A percentile compares a stretch with the other conserved stretches of the same genome.
phyloP scores from a whole-genome alignment of 2,888 invertebrate genomes.

The Meganola albula region DNA sequence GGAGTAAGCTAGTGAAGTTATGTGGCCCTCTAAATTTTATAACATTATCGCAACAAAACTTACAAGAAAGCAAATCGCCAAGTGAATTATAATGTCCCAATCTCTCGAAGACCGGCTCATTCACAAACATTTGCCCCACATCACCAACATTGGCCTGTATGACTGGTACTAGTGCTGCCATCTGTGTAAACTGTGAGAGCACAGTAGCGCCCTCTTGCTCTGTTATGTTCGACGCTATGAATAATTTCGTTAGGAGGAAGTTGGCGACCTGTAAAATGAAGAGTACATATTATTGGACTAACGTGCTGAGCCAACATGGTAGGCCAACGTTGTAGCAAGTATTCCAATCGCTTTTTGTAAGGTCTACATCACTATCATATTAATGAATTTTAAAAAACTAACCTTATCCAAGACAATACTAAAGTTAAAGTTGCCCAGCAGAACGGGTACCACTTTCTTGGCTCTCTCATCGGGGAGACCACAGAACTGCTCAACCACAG shows the following conservation, averaged over 20 bases:
- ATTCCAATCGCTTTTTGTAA: too few species aligned
- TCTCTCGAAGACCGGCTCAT: constrained; percentile 51
- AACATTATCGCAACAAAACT: too few species aligned
- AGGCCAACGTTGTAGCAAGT: too few species aligned
- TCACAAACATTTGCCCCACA: constrained; percentile 39
- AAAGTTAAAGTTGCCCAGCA: constrained; percentile 64
- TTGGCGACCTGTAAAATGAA: constrained; percentile 51
- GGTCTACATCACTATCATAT: background rate
- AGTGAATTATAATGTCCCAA: constrained; percentile 45
- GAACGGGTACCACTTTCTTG: constrained; percentile 52
- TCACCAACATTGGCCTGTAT: constrained; percentile 49
- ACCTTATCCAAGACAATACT: constrained; percentile 52
- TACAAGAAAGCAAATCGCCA: constrained; percentile 47
- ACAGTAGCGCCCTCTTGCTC: constrained; percentile 60
- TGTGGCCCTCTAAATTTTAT: too few species aligned
- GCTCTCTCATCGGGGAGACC: constrained; percentile 51
- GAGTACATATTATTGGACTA: too few species aligned
- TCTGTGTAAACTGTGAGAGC: constrained; percentile 52
- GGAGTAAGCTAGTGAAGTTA: too few species aligned
- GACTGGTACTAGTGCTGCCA: constrained; percentile 60
- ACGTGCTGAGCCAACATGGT: too few species aligned
- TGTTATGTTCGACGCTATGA: constrained; percentile 67
- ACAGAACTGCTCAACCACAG: constrained; percentile 68
- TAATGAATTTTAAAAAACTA: constrained; percentile 8
- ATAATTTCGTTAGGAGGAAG: constrained; percentile 60